phyloP scores from a whole-genome alignment of 2,797 vertebrate species.

The Columba guinea region DNA sequence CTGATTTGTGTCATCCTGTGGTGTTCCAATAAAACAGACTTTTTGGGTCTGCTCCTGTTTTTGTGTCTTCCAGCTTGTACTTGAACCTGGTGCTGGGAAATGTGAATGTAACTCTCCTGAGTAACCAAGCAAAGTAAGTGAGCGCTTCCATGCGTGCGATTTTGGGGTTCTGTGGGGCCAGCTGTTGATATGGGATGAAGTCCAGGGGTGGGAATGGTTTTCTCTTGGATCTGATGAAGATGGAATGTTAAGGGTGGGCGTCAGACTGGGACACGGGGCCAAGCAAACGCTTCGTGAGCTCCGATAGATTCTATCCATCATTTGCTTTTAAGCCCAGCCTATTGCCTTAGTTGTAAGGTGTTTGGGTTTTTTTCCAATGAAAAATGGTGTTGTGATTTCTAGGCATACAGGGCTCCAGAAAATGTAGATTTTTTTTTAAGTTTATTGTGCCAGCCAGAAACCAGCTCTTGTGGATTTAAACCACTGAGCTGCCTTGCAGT shows the following conservation, averaged over 20 bases:
- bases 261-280: accelerated
- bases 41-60: not conserved
- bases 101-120: constrained; percentile 96
- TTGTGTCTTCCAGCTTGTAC: constrained; percentile 86
- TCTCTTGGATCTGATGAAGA: not conserved
- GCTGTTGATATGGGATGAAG: not conserved
- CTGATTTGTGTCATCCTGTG: accelerated
- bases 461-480: not conserved
- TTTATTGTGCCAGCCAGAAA: not conserved
- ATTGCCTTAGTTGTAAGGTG: not conserved
- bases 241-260: not conserved
- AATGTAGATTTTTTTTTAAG: not conserved
- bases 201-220: not conserved
- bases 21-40: not conserved
- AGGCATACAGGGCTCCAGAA: not conserved
- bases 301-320: accelerated
- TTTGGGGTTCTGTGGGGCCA: not conserved
- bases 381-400: not conserved
- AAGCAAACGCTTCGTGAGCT: accelerated
- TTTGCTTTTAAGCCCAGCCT: not conserved
- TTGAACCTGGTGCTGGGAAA: constrained; percentile 95
- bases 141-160: accelerated
- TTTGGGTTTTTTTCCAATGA: not conserved
- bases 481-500: not conserved
- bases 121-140: constrained; percentile 96